A percentile compares a stretch with the other conserved stretches of the same genome.
These are phyloP conservation scores for Actinia equina DNA, from an alignment of 64 coral and sea anemone species.

Conservation along the genomic window DNA sequence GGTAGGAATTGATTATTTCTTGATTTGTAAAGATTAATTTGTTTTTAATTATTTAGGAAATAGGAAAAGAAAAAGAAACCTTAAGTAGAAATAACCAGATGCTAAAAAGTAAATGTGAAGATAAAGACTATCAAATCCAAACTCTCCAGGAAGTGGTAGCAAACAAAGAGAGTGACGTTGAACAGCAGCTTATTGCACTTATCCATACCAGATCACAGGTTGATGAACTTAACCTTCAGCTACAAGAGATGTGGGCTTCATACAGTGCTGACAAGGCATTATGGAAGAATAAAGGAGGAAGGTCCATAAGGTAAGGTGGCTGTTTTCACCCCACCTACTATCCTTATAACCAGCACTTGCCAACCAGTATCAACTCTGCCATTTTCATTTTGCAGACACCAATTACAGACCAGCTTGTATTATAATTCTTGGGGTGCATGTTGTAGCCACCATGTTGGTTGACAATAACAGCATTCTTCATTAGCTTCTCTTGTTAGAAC, in stretches of 20 bases:
- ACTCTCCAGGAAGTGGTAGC: constrained; percentile 29
- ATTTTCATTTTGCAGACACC: too few relatives aligned
- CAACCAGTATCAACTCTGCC: too few relatives aligned
- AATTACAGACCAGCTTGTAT: too few relatives aligned
- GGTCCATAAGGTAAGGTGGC: background rate
- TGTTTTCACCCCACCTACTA: too few relatives aligned
- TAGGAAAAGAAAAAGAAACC: constrained; percentile 39
- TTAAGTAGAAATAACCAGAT: constrained; percentile 55
- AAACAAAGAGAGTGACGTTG: constrained; percentile 57
- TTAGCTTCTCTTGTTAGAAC: too few relatives aligned
- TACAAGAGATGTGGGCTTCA: constrained; percentile 43
- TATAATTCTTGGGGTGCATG: too few relatives aligned
- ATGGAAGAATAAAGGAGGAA: constrained; percentile 47
- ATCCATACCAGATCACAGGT: constrained; percentile 35
- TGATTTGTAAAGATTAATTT: background rate
- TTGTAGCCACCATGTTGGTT: too few relatives aligned
- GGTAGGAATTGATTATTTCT: background rate
- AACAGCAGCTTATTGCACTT: constrained; percentile 52
- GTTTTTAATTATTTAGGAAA: constrained; percentile 32
- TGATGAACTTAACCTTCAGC: constrained; percentile 31
- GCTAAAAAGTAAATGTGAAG: constrained; percentile 46
- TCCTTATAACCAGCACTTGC: too few relatives aligned
- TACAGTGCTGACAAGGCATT: constrained; percentile 63
- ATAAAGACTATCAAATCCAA: constrained; percentile 51
- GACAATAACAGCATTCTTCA: too few relatives aligned